Percentiles rank a stretch among this genome's conserved stretches.
Evolutionary conservation across 2,797 vertebrate genomes (phyloP).

Genomic region (Chelon auratus): DNA sequence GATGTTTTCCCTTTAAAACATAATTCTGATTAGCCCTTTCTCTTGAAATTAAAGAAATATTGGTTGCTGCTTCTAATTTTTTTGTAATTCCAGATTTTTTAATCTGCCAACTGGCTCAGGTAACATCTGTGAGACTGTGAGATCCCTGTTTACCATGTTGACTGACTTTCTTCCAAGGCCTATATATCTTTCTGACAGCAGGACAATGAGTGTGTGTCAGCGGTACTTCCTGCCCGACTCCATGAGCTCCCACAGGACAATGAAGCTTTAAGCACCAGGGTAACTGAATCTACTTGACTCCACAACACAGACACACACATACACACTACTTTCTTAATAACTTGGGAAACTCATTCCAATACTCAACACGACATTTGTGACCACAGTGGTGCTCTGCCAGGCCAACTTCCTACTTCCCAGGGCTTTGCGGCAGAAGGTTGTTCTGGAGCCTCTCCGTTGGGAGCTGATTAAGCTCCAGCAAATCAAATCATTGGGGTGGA

Average conservation of each 20-base stretch:
- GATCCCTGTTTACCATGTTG: neutral
- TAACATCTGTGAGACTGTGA: neutral
- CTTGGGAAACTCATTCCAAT: neutral
- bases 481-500: too few relatives aligned
- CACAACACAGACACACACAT: slow-evolving; percentile 2
- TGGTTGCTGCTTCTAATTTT: too few relatives aligned
- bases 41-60: too few relatives aligned
- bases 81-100: too few relatives aligned
- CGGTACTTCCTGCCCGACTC: slow-evolving; percentile 1
- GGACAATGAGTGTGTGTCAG: slow-evolving; percentile 16
- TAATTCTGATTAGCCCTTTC: too few relatives aligned
- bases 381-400: neutral
- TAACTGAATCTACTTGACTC: slow-evolving; percentile 16
- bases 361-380: neutral
- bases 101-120: too few relatives aligned
- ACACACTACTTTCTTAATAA: neutral
- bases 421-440: too few relatives aligned
- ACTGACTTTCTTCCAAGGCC: neutral
- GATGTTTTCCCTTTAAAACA: too few relatives aligned
- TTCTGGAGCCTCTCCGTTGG: too few relatives aligned
- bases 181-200: slow-evolving; percentile 32
- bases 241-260: slow-evolving; percentile 13
- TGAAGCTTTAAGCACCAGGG: slow-evolving; percentile 1
- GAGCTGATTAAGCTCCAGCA: too few relatives aligned
- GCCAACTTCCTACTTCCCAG: neutral